Conservation (phyloP, 2,113 vertebrate genomes). For the Columbina picui region DNA sequence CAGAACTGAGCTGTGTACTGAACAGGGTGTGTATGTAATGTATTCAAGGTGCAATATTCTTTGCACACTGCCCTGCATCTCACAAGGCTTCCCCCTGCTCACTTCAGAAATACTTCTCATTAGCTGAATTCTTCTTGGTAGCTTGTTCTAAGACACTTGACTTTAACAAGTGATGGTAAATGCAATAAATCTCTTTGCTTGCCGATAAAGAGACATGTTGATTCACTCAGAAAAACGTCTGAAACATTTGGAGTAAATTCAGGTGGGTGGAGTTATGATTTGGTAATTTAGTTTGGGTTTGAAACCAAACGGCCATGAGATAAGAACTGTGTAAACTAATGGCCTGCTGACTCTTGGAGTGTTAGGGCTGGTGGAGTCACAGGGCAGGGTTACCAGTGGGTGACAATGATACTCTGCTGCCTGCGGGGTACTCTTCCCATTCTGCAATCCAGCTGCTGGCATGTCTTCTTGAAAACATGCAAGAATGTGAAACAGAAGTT, state of each 20-base stretch:
- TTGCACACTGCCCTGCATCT: neutral
- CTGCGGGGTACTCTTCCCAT: slow-evolving; percentile 14
- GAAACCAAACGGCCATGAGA: slow-evolving; percentile 31
- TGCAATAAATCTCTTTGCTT: slow-evolving; percentile 1
- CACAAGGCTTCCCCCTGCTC: neutral
- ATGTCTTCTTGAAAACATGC: slow-evolving; percentile 26
- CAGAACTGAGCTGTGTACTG: neutral
- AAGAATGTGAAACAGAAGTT: slow-evolving; percentile 44
- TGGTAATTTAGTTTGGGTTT: slow-evolving; percentile 37
- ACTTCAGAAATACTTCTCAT: slow-evolving; percentile 30
- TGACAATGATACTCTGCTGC: neutral
- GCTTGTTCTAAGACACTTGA: slow-evolving; percentile 48
- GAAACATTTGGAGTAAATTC: slow-evolving; percentile 3
- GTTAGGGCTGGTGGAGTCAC: neutral
- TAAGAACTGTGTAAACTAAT: slow-evolving; percentile 38
- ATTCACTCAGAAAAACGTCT: slow-evolving; percentile 12
- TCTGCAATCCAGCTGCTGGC: slow-evolving; percentile 15
- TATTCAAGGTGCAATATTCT: neutral
- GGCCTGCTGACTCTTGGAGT: slow-evolving; percentile 22
- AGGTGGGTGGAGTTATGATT: slow-evolving; percentile 30
- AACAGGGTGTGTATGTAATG: neutral
- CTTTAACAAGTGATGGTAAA: slow-evolving; percentile 52
- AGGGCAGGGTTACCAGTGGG: neutral
- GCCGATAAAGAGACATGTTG: slow-evolving; percentile 6
- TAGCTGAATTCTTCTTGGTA: slow-evolving; percentile 35